A percentile compares a stretch with the other conserved stretches of the same genome.
Evolutionary conservation across 1,140 invertebrate species (phyloP).

Genomic region (Pogonognathellus flavescens): DNA sequence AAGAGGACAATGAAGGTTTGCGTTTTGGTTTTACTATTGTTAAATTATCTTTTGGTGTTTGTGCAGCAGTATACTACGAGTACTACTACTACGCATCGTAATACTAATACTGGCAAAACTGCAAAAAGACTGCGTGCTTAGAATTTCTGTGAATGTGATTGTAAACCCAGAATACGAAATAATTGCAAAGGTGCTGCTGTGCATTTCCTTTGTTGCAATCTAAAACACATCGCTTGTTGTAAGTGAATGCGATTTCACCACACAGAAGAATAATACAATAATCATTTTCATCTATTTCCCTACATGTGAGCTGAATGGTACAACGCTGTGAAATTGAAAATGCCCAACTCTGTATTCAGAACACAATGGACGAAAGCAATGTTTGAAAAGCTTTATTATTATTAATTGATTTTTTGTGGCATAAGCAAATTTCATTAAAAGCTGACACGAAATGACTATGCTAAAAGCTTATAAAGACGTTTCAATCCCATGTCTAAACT

Average conservation of each 20-base stretch:
- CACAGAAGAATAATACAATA: background rate
- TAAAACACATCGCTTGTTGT: slow-evolving; percentile 5
- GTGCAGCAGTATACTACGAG: too few species aligned
- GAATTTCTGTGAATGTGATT: too few species aligned
- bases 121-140: too few species aligned
- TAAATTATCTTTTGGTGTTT: too few species aligned
- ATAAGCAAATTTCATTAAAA: slow-evolving; percentile 14
- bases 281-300: background rate
- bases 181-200: background rate
- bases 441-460: background rate
- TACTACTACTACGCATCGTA: too few species aligned
- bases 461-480: slow-evolving; percentile 18
- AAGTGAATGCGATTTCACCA: slow-evolving; percentile 25
- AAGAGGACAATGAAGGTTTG: too few species aligned
- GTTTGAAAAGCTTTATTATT: slow-evolving; percentile 12
- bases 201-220: slow-evolving; percentile 36
- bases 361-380: background rate
- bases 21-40: too few species aligned
- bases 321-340: too few species aligned
- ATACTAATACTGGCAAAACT: too few species aligned
- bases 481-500: slow-evolving; percentile 1
- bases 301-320: background rate
- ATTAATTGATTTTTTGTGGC: slow-evolving; percentile 25
- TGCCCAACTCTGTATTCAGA: too few species aligned
- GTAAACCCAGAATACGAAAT: too few species aligned